Conservation (phyloP, 2,888 invertebrate genomes). For the Blastobasis lacticolella region DNA sequence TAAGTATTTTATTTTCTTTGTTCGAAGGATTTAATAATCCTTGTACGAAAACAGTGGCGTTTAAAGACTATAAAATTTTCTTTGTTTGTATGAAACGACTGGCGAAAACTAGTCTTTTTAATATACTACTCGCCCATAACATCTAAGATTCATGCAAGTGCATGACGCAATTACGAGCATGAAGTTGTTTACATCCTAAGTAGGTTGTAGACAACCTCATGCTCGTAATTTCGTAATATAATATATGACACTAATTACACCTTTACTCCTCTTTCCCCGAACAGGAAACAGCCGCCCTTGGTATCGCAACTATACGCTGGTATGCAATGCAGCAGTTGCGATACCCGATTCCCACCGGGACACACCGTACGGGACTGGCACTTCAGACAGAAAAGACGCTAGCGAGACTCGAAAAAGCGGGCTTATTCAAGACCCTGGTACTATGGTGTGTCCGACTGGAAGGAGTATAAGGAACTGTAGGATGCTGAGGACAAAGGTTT, state of each 20-base stretch:
- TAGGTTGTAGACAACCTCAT: too few species aligned
- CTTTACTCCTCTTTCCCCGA: neutral
- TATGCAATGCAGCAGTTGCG: conserved; percentile 97
- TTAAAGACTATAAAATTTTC: too few species aligned
- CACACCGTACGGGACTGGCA: conserved; percentile 97
- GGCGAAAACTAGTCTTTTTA: too few species aligned
- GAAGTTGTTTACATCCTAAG: too few species aligned
- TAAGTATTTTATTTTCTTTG: conserved; percentile 46
- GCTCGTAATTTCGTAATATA: too few species aligned
- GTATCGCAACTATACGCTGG: conserved; percentile 86
- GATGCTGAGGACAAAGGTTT: conserved; percentile 90
- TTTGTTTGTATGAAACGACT: too few species aligned
- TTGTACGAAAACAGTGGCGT: too few species aligned
- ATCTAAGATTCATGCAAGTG: too few species aligned
- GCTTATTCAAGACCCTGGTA: conserved; percentile 93
- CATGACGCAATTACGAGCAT: too few species aligned
- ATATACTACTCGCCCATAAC: too few species aligned
- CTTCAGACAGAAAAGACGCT: conserved; percentile 92
- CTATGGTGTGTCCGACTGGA: conserved; percentile 92
- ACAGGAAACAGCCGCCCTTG: conserved; percentile 81
- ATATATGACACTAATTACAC: too few species aligned
- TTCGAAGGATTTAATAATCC: too few species aligned
- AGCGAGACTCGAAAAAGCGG: conserved; percentile 87
- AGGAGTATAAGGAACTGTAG: conserved; percentile 94
- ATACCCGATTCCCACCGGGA: conserved; percentile 93